phyloP scores from a whole-genome alignment of 2,888 invertebrate genomes.

The Flexamia atlantica region DNA sequence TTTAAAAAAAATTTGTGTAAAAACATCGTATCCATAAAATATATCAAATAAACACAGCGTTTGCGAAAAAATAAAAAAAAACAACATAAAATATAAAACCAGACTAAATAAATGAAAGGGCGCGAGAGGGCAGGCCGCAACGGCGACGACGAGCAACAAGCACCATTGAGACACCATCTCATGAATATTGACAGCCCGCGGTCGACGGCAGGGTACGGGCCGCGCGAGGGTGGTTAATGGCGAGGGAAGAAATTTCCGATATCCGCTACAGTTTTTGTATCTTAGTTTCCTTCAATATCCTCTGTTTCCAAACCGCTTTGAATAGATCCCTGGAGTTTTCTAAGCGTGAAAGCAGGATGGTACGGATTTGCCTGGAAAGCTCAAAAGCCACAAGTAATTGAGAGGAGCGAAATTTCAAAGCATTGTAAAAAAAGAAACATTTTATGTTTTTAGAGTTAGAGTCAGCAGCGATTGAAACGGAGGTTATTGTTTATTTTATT shows the following conservation, averaged over 20 bases:
- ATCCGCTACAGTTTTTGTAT: constrained; percentile 25
- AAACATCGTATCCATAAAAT: too few relatives aligned
- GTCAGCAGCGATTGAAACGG: too few relatives aligned
- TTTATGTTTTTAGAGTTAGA: too few relatives aligned
- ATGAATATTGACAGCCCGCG: constrained; percentile 39
- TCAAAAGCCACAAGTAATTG: too few relatives aligned
- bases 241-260: constrained; percentile 39
- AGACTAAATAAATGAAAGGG: constrained; percentile 10
- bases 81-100: too few relatives aligned
- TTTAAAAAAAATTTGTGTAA: too few relatives aligned
- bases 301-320: neutral
- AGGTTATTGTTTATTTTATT: too few relatives aligned
- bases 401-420: too few relatives aligned
- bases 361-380: neutral
- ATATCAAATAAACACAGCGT: too few relatives aligned
- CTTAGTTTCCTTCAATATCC: constrained; percentile 35
- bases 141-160: constrained; percentile 11
- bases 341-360: neutral
- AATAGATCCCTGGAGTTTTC: neutral
- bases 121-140: neutral
- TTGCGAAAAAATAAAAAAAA: neutral
- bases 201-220: constrained; percentile 69
- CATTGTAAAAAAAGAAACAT: too few relatives aligned
- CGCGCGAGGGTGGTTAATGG: constrained; percentile 65
- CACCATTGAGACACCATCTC: constrained; percentile 20